These are phyloP conservation scores for Cynoglossus semilaevis DNA, from an alignment of 2,113 vertebrate species.

Conservation along the genomic window DNA sequence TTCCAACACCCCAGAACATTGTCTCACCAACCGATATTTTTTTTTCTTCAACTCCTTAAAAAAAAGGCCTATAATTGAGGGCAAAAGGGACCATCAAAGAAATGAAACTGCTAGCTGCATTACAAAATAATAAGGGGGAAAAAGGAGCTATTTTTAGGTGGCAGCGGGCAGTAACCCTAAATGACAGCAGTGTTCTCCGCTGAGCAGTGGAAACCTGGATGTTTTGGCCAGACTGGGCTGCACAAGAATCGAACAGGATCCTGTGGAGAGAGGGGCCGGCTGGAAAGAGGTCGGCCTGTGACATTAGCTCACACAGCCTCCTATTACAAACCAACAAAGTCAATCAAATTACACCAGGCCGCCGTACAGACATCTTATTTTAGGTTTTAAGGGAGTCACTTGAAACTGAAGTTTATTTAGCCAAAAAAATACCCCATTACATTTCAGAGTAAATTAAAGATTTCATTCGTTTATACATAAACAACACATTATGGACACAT, in stretches of 20 bases:
- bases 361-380: conserved; percentile 11
- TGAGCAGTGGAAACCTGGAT: conserved; percentile 52
- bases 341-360: conserved; percentile 10
- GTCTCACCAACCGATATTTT: not conserved
- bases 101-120: conserved; percentile 17
- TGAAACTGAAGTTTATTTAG: too few species aligned
- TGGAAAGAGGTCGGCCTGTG: conserved; percentile 39
- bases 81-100: not conserved
- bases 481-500: too few species aligned
- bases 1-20: not conserved
- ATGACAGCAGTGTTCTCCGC: conserved; percentile 34
- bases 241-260: conserved; percentile 50
- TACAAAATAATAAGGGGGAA: conserved; percentile 13
- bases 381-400: not conserved
- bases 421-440: too few species aligned
- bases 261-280: conserved; percentile 16
- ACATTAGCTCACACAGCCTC: conserved; percentile 15
- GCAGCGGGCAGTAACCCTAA: conserved; percentile 23
- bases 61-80: too few species aligned
- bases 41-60: not conserved
- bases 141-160: conserved; percentile 26
- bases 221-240: conserved; percentile 38
- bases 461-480: too few species aligned
- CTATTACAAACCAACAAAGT: conserved; percentile 48
- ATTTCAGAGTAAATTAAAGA: too few species aligned